Percentiles rank a stretch among this genome's conserved stretches.
Evolutionary conservation across 1,140 invertebrate genomes (phyloP).

Genomic region (Solenopsis fugax): DNA sequence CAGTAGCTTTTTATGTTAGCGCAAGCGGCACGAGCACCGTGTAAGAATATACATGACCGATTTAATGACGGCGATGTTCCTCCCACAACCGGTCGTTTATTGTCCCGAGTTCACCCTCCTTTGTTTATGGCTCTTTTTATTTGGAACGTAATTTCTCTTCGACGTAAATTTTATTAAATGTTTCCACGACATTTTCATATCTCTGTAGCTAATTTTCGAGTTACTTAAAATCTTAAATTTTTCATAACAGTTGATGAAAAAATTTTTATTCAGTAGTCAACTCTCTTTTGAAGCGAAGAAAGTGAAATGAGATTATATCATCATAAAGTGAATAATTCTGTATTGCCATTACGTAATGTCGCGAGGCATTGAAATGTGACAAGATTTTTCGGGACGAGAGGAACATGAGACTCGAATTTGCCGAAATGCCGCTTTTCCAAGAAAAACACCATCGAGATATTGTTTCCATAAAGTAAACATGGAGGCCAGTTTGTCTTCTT

Average conservation of each 20-base stretch:
- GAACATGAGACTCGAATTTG: conserved; percentile 29
- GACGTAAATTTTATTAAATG: conserved; percentile 25
- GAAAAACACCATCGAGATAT: conserved; percentile 56
- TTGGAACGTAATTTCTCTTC: background rate
- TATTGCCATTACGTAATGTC: conserved; percentile 14
- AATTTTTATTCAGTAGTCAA: background rate
- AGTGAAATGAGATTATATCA: conserved; percentile 24
- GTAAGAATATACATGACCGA: conserved; percentile 11
- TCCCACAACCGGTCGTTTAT: background rate
- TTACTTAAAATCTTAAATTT: conserved; percentile 21
- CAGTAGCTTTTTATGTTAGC: conserved; percentile 45
- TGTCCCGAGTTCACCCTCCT: background rate
- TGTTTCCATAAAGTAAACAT: conserved; percentile 56
- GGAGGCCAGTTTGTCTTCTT: conserved; percentile 55
- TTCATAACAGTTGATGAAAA: background rate
- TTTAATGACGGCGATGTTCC: conserved; percentile 3
- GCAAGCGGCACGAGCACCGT: background rate
- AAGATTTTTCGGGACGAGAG: background rate
- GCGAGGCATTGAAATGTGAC: background rate
- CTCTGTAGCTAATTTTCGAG: background rate
- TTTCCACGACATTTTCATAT: background rate
- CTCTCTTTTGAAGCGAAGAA: background rate
- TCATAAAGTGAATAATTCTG: conserved; percentile 1
- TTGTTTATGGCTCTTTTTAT: background rate
- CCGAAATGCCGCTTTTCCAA: conserved; percentile 4